Base-by-base conservation (phyloP, 2,888 invertebrate species). In the Calameuta idolon region DNA sequence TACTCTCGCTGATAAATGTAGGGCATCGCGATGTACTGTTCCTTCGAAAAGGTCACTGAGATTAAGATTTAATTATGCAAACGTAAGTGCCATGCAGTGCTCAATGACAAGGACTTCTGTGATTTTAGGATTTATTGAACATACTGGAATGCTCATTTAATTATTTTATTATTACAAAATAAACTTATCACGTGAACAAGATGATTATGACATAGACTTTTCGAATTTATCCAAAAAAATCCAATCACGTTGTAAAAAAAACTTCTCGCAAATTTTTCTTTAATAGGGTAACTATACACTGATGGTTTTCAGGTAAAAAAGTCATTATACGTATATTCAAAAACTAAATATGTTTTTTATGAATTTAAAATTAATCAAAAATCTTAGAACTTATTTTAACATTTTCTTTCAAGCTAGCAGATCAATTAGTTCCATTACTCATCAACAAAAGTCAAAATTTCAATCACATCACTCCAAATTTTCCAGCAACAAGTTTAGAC, bases 1-100 rank as follows among this genome's bases (percentile, higher is more conserved):
- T 90, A 89, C 87, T 86, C 79, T 81, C 81, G 84, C 82, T 81
- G 90, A 90, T 89, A 88, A 89, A 86, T 81, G 83, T 84, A 84
- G 82, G 85, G 83, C 85, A 82, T 78, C 76, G 80, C 80, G 87
- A 90, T 75, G 76, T 77, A 74, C 40, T 74, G 34, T 80, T 73
- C 73, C 77, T 77, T 82, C 80, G 81, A 83, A 87, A 82, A 86
- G 88, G 87, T 88, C 88, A 87, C 76, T 82, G 80, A 80, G 88
- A 88, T 88, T 87, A 88, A 83, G 84, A 84, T 83, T 88, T 84
- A 84, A 88, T 87, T 85, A 33, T 33, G 15, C 31, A 55, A 55
- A 55, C 40, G 40, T 23, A 23, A 23, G 23, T 55, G 23, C 40
- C 9, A 15, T 23, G 15, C 40, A 15, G 40, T 40, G 23, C 9